Evolutionary conservation across 2,113 vertebrate genomes (phyloP).

Genomic region (Pachyramphus minor): DNA sequence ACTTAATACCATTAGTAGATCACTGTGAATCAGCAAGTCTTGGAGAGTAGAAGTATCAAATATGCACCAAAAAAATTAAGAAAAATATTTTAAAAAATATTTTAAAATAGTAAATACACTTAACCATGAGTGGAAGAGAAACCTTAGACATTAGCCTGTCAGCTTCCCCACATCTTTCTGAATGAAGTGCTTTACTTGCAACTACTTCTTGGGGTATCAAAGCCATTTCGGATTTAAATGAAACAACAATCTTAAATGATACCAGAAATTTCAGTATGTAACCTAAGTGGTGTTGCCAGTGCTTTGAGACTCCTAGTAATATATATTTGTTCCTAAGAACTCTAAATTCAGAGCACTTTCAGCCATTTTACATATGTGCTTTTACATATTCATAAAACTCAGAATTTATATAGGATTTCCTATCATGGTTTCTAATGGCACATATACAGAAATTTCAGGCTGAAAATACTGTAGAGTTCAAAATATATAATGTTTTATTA

Average conservation of each 20-base stretch:
- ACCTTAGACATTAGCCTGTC: not conserved
- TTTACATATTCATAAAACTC: not conserved
- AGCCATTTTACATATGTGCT: not conserved
- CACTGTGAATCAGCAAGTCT: not conserved
- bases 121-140: not conserved
- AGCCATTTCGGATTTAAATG: not conserved
- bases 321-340: not conserved
- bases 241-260: not conserved
- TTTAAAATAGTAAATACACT: not conserved
- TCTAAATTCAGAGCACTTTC: not conserved
- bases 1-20: not conserved
- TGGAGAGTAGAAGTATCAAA: not conserved
- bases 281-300: not conserved
- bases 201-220: not conserved
- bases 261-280: not conserved
- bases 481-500: not conserved
- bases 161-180: not conserved
- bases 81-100: not conserved
- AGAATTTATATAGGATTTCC: not conserved
- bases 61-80: accelerated
- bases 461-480: not conserved
- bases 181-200: not conserved
- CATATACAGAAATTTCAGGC: not conserved
- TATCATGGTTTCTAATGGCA: not conserved
- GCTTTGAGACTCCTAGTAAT: not conserved